phyloP scores from a whole-genome alignment of 2,113 vertebrate species.

The Boleophthalmus pectinirostris region DNA sequence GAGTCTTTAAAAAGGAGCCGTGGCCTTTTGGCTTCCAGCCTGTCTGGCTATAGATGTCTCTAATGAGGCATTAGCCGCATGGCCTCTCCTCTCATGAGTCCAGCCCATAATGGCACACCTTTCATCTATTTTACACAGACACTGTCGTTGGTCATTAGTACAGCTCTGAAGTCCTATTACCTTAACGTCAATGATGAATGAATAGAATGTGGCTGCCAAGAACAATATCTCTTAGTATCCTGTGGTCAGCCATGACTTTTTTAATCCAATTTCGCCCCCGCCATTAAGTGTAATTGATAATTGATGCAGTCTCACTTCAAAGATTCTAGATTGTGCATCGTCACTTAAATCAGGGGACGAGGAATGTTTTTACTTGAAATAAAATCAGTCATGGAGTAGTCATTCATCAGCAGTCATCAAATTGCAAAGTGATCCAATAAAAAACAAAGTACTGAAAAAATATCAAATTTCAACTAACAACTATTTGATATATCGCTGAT shows the following conservation, averaged over 20 bases:
- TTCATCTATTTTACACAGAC: conserved; percentile 81
- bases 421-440: not conserved
- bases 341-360: conserved; percentile 20
- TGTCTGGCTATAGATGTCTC: conserved; percentile 78
- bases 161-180: conserved; percentile 79
- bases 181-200: conserved; percentile 80
- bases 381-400: not conserved
- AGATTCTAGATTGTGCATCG: conserved; percentile 42
- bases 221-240: conserved; percentile 72
- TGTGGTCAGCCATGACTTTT: conserved; percentile 64
- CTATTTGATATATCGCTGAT: too few species aligned
- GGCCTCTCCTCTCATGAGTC: conserved; percentile 75
- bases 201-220: conserved; percentile 75
- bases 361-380: not conserved
- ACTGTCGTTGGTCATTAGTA: conserved; percentile 78
- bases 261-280: conserved; percentile 60
- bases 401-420: not conserved
- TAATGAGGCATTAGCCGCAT: conserved; percentile 84
- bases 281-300: conserved; percentile 66
- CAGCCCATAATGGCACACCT: conserved; percentile 78
- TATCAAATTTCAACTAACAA: not conserved
- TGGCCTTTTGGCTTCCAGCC: conserved; percentile 81
- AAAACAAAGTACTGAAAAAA: not conserved
- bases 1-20: conserved; percentile 79
- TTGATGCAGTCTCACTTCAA: conserved; percentile 56